Evolutionary conservation across 2,888 invertebrate species (phyloP).

Genomic region (Lysandra bellargus): DNA sequence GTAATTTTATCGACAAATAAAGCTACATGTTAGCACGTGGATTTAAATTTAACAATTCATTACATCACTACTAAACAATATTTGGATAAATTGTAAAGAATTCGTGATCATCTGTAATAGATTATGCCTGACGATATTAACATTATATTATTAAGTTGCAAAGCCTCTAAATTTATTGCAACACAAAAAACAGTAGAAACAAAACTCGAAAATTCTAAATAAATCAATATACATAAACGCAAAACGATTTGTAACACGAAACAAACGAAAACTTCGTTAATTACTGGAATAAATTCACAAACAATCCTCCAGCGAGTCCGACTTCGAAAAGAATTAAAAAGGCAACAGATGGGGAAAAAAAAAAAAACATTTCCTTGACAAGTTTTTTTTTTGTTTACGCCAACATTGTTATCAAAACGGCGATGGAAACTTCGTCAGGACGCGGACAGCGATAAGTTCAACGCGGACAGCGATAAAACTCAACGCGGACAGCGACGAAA

Average conservation of each 20-base stretch:
- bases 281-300: conserved; percentile 77
- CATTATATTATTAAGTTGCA: neutral
- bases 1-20: conserved; percentile 72
- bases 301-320: conserved; percentile 64
- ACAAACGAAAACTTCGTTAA: conserved; percentile 48
- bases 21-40: conserved; percentile 51
- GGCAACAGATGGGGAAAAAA: conserved; percentile 60
- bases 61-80: neutral
- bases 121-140: neutral
- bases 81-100: conserved; percentile 1
- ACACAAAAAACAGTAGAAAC: conserved; percentile 44
- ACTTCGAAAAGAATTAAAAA: conserved; percentile 61
- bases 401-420: conserved; percentile 73
- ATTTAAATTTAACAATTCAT: conserved; percentile 27
- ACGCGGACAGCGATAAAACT: neutral
- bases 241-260: conserved; percentile 23
- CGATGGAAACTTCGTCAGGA: conserved; percentile 14
- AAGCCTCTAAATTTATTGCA: conserved; percentile 36
- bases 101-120: neutral
- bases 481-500: neutral
- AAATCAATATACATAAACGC: conserved; percentile 27
- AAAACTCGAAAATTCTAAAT: conserved; percentile 25
- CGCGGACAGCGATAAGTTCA: neutral
- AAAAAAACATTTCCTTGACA: conserved; percentile 77
- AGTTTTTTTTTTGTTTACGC: conserved; percentile 74